A percentile compares a stretch with the other conserved stretches of the same genome.
Conservation (phyloP, 2,888 invertebrate genomes). For the Lacanobia oleracea region DNA sequence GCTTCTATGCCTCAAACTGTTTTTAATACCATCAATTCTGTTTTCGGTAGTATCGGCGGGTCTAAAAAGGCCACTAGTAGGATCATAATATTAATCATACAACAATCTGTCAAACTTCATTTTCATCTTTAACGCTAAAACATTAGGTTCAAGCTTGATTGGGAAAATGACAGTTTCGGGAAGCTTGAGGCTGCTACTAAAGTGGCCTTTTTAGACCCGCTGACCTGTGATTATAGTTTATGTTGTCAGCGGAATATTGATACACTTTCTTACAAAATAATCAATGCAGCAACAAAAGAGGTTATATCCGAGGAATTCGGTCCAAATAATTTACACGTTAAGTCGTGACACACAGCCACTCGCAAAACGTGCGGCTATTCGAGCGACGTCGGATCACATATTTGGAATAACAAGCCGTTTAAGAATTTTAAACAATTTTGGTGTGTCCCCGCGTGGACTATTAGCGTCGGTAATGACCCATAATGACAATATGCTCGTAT, state of each 20-base stretch:
- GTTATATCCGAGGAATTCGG: conserved; percentile 46
- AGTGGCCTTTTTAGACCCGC: too few species aligned
- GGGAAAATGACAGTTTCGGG: too few species aligned
- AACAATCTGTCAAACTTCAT: too few species aligned
- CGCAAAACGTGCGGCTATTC: conserved; percentile 53
- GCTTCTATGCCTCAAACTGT: background rate
- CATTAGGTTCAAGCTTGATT: too few species aligned
- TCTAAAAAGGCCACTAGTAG: too few species aligned
- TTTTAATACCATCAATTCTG: background rate
- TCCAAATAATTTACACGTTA: conserved; percentile 46
- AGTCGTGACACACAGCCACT: conserved; percentile 54
- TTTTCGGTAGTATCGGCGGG: background rate
- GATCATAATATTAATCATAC: too few species aligned
- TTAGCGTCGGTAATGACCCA: conserved; percentile 85
- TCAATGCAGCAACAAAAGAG: conserved; percentile 8
- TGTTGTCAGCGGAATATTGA: background rate
- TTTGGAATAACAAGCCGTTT: conserved; percentile 79
- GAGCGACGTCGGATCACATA: conserved; percentile 78
- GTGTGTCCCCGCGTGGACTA: conserved; percentile 80
- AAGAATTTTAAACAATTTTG: conserved; percentile 81
- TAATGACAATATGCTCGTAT: conserved; percentile 84
- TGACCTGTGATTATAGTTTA: background rate
- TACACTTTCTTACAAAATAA: conserved; percentile 3
- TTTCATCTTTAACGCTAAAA: too few species aligned
- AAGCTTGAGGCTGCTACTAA: too few species aligned